phyloP scores from a whole-genome alignment of 2,888 invertebrate species.

The Dendrolimus houi region DNA sequence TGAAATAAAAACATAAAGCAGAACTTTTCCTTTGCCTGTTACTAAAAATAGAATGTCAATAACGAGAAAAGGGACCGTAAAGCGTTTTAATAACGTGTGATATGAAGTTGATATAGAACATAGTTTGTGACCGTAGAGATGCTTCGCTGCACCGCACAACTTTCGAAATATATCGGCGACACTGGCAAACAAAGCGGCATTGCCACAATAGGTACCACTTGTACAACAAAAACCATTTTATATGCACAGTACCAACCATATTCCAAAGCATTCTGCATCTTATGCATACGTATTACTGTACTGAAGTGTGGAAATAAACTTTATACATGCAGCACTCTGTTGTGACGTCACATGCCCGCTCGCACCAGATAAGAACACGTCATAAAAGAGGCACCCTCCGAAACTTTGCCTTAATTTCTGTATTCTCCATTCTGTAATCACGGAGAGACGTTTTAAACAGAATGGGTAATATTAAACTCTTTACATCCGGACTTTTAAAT shows the following conservation, averaged over 20 bases:
- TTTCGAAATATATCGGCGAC: conserved; percentile 70
- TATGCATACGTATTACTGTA: conserved; percentile 29
- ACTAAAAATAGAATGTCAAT: conserved; percentile 2
- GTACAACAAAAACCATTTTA: conserved; percentile 38
- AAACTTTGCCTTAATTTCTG: conserved; percentile 63
- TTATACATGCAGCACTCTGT: conserved; percentile 26
- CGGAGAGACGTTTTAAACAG: conserved; percentile 34
- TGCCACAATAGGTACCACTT: conserved; percentile 57
- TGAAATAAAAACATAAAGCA: no score
- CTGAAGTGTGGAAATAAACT: conserved; percentile 19
- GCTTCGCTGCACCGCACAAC: conserved; percentile 53
- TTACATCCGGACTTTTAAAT: conserved; percentile 11
- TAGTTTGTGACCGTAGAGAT: conserved; percentile 24
- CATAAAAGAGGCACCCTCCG: conserved; percentile 61
- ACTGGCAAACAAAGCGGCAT: conserved; percentile 60
- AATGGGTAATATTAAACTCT: conserved; percentile 31
- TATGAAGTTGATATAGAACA: conserved; percentile 30
- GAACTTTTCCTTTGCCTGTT: background rate
- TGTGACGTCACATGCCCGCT: conserved; percentile 33
- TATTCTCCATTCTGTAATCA: conserved; percentile 50
- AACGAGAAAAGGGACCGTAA: conserved; percentile 3
- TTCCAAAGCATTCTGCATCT: conserved; percentile 22
- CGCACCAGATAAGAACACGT: conserved; percentile 63
- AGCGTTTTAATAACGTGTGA: conserved; percentile 21
- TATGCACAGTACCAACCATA: conserved; percentile 16